Evolutionary conservation across 1,140 invertebrate species (phyloP).

Genomic region (Oedothorax gibbosus): DNA sequence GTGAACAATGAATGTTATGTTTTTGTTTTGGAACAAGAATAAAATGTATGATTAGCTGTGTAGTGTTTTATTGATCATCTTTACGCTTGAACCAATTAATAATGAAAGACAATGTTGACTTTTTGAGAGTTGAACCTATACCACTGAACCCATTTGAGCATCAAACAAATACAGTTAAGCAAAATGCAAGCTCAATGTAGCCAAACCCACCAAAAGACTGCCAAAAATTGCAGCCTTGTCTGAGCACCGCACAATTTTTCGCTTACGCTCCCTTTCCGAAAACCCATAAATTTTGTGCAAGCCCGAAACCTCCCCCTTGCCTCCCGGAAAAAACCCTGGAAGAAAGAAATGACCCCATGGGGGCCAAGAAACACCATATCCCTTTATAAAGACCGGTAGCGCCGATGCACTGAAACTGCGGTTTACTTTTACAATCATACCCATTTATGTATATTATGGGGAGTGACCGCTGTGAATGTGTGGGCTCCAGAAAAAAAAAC

Average conservation of each 20-base stretch:
- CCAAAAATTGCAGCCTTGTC: background rate
- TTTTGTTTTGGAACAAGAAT: too few relatives aligned
- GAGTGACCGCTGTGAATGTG: conserved; percentile 27
- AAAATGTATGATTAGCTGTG: too few relatives aligned
- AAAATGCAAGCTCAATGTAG: background rate
- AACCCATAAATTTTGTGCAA: conserved; percentile 35
- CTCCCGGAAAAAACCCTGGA: background rate
- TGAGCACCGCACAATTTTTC: background rate
- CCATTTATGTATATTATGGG: conserved; percentile 9
- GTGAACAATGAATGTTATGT: too few relatives aligned
- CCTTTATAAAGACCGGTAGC: conserved; percentile 53
- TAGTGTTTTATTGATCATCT: too few relatives aligned
- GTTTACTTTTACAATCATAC: conserved; percentile 35
- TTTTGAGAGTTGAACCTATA: background rate
- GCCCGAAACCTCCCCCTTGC: conserved; percentile 5
- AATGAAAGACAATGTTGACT: background rate
- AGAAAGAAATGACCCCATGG: background rate
- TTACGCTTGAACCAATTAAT: too few relatives aligned
- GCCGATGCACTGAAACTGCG: background rate
- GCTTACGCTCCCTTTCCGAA: background rate
- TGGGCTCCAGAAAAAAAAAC: background rate
- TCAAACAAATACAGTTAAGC: background rate
- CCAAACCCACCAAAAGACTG: background rate
- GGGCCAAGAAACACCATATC: conserved; percentile 8
- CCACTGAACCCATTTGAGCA: background rate